Evolutionary conservation across 2,797 vertebrate genomes (phyloP), one percentile per base, ranked within the genome.

Genomic region (Myotis findleyi): DNA sequence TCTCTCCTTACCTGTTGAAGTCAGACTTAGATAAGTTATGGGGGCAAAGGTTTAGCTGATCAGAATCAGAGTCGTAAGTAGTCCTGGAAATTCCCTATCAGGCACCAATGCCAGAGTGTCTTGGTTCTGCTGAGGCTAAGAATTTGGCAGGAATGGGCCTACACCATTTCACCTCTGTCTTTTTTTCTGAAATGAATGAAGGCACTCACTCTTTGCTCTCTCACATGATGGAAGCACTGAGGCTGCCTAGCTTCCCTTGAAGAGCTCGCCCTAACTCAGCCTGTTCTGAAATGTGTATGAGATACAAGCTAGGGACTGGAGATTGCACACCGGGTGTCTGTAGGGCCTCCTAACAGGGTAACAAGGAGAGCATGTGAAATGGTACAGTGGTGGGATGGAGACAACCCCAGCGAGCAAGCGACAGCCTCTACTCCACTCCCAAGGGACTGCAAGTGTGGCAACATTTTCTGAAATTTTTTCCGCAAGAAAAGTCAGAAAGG

Each of bases 331-430:
- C 41, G 1, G 3, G 20, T 44, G 66, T 2, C 1, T 2, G 3
- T 2, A 5, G 20, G 25, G 4, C 51, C 30, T 14, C 1, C 0
- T 0, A 10, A 6, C 0, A 20, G 14, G 36, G n/a, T 0, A 6
- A 30, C 16, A 62, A 62, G 59, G 59, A 62, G 59, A 47, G 10
- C 1, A 4, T 0, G 0, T 30, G 53, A 57, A 25, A 23, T 0
- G 12, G 11, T 4, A 2, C 27, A 25, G 36, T 30, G 8, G 14
- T 16, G 30, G 10, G 13, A 16, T 27, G 17, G 41, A 80, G 36
- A 33, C 36, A 36, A 41, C 27, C 27, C n/a, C 5, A 17, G 27
- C 5, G 2, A n/a, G 6, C 30, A 7, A 3, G 57, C 3, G 10
- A 41, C 62, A 71, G 5, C 30, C 38, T 27, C 14, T 3, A 12